Base-by-base conservation (phyloP, 1,140 invertebrate genomes). In the Cydia amplana region DNA sequence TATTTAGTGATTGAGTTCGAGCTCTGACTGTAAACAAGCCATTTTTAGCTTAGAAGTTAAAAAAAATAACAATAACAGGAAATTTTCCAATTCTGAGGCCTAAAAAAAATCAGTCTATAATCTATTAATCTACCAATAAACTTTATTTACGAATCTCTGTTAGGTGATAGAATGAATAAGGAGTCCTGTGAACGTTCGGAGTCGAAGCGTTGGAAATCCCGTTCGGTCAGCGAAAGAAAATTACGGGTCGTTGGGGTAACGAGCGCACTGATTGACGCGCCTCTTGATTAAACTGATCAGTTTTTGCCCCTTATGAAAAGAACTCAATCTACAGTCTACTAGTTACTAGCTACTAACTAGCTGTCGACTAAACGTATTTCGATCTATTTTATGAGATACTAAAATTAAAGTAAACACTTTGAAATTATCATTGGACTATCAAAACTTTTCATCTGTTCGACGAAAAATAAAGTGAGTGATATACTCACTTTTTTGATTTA, bases 231-330 rank as follows among this genome's bases (percentile, higher is more conserved):
- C 87, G 78, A 84, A 83, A 86, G 87, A 86, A 86, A 91, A 91
- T 91, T 84, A 87, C 90, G 79, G 78, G 80, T 90, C 89, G 86
- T 92, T 91, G 78, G 82, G 82, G 78, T 92, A 91, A 92, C 90
- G 89, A 92, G 83, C 79, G 80, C 18, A 80, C 83, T 87, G 88
- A 92, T 89, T 91, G 90, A 90, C 87, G 83, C 81, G 76, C 77
- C 74, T 78, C 85, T 84, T 91, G 90, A 92, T 92, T 91, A 88
- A 89, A 89, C 85, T 89, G 87, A 91, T 89, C 88, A 85, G 82
- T 91, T 91, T 87, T 87, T 88, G 85, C 86, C 83, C 79, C 83
- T 85, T 88, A 86, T 87, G 84, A 90, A 89, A 86, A 85, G 86
- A 90, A 86, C 81, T 87, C 77, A 73, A 87, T 85, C 85, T 86